Percentiles rank a stretch among this genome's conserved stretches.
These are phyloP conservation scores for Coryphaenoides rupestris DNA, from an alignment of 2,113 vertebrate genomes.

Conservation along the genomic window DNA sequence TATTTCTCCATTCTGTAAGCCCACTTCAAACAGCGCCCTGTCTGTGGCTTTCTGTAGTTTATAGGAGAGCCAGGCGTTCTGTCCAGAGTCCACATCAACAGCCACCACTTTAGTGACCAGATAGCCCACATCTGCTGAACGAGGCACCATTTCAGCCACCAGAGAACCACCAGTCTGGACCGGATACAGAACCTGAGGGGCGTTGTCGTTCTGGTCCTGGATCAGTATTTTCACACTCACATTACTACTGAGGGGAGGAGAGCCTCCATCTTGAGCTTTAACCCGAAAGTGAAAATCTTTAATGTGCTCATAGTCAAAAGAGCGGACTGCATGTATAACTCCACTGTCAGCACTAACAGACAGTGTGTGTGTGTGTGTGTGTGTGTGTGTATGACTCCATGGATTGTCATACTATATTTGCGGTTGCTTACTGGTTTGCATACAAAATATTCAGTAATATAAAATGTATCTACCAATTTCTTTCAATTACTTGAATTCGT, in stretches of 20 bases:
- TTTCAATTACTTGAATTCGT: too few species aligned
- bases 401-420: too few species aligned
- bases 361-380: too few species aligned
- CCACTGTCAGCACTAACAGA: too few species aligned
- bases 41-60: too few species aligned
- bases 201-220: slow-evolving; percentile 25
- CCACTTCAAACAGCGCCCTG: too few species aligned
- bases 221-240: slow-evolving; percentile 7
- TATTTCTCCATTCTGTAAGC: too few species aligned
- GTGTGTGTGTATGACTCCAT: too few species aligned
- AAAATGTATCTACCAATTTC: too few species aligned
- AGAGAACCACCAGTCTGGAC: not conserved
- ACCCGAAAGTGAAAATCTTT: slow-evolving; percentile 34
- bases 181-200: not conserved
- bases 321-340: slow-evolving; percentile 37
- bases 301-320: slow-evolving; percentile 62
- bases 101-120: slow-evolving; percentile 35
- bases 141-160: not conserved
- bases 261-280: slow-evolving; percentile 46
- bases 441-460: too few species aligned
- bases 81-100: slow-evolving; percentile 45
- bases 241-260: slow-evolving; percentile 32
- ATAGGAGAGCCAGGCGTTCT: too few species aligned
- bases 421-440: too few species aligned
- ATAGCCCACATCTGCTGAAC: not conserved